Conservation (phyloP, 2,797 vertebrate species). For the Onychomys torridus region DNA sequence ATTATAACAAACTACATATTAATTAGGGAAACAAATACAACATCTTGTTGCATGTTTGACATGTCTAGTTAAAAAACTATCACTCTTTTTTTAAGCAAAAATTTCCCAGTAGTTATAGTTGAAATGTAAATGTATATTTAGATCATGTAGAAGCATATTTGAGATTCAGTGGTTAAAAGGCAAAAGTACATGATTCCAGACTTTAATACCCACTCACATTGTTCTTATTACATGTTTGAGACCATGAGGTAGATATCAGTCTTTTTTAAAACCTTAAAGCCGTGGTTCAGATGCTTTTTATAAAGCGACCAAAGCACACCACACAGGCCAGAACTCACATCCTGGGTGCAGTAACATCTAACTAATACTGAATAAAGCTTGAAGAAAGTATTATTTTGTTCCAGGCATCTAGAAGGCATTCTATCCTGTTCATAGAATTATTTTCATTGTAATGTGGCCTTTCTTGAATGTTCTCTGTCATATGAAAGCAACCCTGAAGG, state of each 20-base stretch:
- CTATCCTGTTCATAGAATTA: not conserved
- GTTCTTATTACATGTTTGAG: not conserved
- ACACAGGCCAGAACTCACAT: not conserved
- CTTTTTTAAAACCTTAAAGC: not conserved
- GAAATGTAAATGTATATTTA: not conserved
- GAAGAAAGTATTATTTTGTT: not conserved
- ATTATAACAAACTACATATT: not conserved
- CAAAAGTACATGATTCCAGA: not conserved
- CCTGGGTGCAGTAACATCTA: not conserved
- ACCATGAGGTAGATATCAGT: not conserved
- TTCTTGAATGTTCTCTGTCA: not conserved
- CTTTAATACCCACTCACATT: not conserved
- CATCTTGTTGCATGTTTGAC: not conserved
- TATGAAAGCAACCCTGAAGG: constrained; percentile 50
- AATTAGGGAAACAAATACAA: not conserved
- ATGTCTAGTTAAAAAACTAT: not conserved
- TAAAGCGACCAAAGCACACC: not conserved
- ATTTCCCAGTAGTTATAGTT: not conserved
- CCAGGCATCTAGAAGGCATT: not conserved
- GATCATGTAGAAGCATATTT: not conserved
- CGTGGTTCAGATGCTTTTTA: not conserved
- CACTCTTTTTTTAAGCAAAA: not conserved
- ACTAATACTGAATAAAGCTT: not conserved
- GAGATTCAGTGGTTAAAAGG: not conserved
- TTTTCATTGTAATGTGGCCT: constrained; percentile 40